phyloP scores from a whole-genome alignment of 2,113 vertebrate genomes.

The Cebus imitator region DNA sequence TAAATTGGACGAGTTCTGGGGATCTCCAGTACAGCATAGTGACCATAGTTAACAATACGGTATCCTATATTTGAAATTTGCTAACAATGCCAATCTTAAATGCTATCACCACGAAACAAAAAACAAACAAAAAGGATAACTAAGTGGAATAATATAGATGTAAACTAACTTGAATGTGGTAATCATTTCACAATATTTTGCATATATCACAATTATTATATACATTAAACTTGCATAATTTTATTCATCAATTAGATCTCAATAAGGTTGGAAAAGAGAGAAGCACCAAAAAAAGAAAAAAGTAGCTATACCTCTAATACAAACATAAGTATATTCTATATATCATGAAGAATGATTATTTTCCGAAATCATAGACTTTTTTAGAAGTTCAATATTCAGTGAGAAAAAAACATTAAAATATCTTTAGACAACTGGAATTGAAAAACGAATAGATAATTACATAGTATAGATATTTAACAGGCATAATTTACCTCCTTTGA shows the following conservation, averaged over 20 bases:
- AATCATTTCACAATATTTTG: neutral
- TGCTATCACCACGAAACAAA: neutral
- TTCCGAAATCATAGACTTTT: neutral
- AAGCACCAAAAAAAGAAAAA: neutral
- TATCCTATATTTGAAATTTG: neutral
- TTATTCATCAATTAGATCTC: neutral
- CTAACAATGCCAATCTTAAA: neutral
- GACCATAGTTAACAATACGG: neutral
- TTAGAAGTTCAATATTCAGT: neutral
- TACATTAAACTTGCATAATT: neutral
- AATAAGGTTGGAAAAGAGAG: neutral
- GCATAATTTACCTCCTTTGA: neutral
- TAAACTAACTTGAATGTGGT: neutral
- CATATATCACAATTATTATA: neutral
- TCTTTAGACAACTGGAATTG: neutral
- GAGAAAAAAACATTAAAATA: neutral
- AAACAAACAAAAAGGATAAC: too few relatives aligned
- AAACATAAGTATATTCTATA: neutral
- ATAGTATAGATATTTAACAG: neutral
- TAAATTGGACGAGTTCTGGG: too few relatives aligned
- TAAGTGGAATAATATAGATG: neutral
- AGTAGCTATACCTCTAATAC: too few relatives aligned
- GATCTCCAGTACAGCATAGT: neutral
- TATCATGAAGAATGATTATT: neutral
- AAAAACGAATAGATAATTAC: neutral